phyloP scores from a whole-genome alignment of 2,888 invertebrate species.

The Chymomyza caudatula region DNA sequence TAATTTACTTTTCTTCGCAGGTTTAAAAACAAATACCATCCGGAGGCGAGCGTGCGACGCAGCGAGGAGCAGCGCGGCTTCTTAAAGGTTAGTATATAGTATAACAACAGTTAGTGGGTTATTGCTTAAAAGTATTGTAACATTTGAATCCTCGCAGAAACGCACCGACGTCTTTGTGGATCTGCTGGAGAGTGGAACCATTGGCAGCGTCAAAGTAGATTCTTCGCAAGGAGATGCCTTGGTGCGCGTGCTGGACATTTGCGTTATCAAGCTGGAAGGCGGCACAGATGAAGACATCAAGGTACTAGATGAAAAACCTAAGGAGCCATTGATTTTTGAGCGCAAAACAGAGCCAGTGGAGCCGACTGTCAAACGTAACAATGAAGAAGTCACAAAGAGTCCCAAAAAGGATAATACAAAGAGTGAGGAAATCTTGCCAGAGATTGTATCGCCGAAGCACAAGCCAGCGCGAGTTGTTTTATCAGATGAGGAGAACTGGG shows the following conservation, averaged over 20 bases:
- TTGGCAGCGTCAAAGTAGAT: constrained; percentile 90
- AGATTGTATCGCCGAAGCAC: constrained; percentile 62
- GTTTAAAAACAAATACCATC: constrained; percentile 99
- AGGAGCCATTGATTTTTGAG: constrained; percentile 59
- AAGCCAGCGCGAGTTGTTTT: constrained; percentile 30
- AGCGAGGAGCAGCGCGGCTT: constrained; percentile 91
- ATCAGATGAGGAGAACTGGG: constrained; percentile 75
- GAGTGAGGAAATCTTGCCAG: constrained; percentile 49
- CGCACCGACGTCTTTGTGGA: constrained; percentile 94
- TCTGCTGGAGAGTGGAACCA: constrained; percentile 85
- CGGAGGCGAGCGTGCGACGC: constrained; percentile 94
- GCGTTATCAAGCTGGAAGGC: constrained; percentile 97
- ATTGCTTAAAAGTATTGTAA: not conserved
- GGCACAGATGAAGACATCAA: constrained; percentile 93
- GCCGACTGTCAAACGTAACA: constrained; percentile 31
- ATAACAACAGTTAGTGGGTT: too few species aligned
- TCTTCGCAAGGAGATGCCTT: constrained; percentile 89
- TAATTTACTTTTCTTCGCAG: constrained; percentile 80
- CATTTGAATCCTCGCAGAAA: constrained; percentile 80
- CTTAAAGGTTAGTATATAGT: constrained; percentile 86
- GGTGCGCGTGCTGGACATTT: constrained; percentile 93
- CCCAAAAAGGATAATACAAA: constrained; percentile 53
- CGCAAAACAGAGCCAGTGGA: constrained; percentile 53
- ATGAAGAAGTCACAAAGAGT: constrained; percentile 68
- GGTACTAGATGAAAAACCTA: constrained; percentile 86